Evolutionary conservation across 2,797 vertebrate species (phyloP).

Genomic region (Pseudomugil tenellus): DNA sequence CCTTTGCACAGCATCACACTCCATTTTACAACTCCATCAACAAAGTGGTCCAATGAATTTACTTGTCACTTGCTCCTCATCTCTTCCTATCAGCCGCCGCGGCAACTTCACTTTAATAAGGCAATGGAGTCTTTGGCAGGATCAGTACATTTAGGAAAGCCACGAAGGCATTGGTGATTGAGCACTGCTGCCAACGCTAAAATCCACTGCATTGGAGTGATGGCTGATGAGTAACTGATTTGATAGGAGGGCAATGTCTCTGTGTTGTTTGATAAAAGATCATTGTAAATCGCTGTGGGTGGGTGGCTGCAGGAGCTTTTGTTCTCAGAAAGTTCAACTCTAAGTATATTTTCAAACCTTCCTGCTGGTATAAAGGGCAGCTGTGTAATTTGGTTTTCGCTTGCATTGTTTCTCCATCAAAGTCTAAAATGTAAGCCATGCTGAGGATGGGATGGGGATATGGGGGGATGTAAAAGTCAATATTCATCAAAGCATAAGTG

Average conservation of each 20-base stretch:
- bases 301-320: slow-evolving; percentile 19
- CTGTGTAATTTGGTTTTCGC: slow-evolving; percentile 40
- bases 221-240: slow-evolving; percentile 67
- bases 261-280: slow-evolving; percentile 51
- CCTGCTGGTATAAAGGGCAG: slow-evolving; percentile 51
- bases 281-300: slow-evolving; percentile 39
- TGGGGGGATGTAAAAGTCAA: slow-evolving; percentile 42
- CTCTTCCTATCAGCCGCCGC: slow-evolving; percentile 28
- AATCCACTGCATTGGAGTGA: slow-evolving; percentile 50
- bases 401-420: slow-evolving; percentile 52
- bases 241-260: slow-evolving; percentile 59
- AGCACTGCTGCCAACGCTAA: slow-evolving; percentile 53
- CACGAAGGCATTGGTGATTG: slow-evolving; percentile 62
- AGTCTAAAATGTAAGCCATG: slow-evolving; percentile 39
- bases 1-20: slow-evolving; percentile 60
- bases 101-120: slow-evolving; percentile 74
- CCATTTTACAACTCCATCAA: slow-evolving; percentile 66
- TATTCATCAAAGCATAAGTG: slow-evolving; percentile 53
- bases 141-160: slow-evolving; percentile 64
- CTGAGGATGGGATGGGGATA: slow-evolving; percentile 6
- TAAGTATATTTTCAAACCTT: slow-evolving; percentile 39
- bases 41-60: slow-evolving; percentile 67
- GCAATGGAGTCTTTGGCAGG: slow-evolving; percentile 80
- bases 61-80: slow-evolving; percentile 56
- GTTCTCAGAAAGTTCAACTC: slow-evolving; percentile 52